Base-by-base conservation (phyloP, 2,888 invertebrate species). In the Argyresthia albistria region DNA sequence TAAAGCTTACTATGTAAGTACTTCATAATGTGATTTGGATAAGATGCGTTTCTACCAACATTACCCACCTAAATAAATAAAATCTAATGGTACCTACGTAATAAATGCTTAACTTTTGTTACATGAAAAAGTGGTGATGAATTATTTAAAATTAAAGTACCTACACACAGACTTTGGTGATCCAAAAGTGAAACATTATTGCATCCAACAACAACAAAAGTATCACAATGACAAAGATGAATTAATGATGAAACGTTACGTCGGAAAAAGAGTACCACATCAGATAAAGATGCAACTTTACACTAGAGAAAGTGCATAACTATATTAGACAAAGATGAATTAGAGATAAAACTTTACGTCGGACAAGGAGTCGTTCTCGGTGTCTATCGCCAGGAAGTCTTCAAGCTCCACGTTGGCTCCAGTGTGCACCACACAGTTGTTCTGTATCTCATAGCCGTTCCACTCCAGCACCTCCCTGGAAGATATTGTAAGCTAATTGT, bases 401-500 rank as follows among this genome's bases (percentile, higher is more conserved):
- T 59, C 57, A 10, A 60, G 58, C 53, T 78, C 76, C 0, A 70
- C 57, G 0, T 71, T 63, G 1, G 74, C 50, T 0, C 80, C 70
- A 1, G 76, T 70, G 53, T 83, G 70, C 6, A 84, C 67, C 53
- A 86, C 66, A 9, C 74, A 58, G 42, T 78, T 65, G 4, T 69
- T 69, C 0, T 65, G 62, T 7, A 87, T 57, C 56, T 82, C 78
- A 51, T 84, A 86, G 1, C 86, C 86, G 46, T 86, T 82, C 82
- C 86, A 84, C 56, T 79, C 81, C 10, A 87, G 59, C 0, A 86
- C 59, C 35, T 84, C 83, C 59, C 87, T 87, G 69, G 6, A 65
- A 69, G 48, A 25, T 25, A 25, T 25, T 25, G 25, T 6, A 25
- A 4, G 25, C n/a, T n/a, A n/a, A n/a, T n/a, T n/a, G n/a, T n/a